Base-by-base conservation (phyloP, 2,888 invertebrate genomes). In the Drosophila infuscata region DNA sequence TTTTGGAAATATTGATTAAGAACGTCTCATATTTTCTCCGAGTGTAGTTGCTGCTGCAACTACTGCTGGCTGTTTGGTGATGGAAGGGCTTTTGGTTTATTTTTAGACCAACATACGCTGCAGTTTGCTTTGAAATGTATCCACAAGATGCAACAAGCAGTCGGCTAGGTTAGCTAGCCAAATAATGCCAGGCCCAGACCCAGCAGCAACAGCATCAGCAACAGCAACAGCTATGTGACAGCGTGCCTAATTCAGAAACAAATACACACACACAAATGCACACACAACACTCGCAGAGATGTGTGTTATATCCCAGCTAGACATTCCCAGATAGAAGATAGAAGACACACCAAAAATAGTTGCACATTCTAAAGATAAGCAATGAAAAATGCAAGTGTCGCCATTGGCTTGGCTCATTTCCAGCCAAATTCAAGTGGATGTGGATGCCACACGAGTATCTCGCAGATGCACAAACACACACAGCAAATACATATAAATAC, bases 21-120 rank as follows among this genome's bases (percentile, higher is more conserved):
- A 46, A 46, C 15, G 15, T 15, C 0, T 2, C 15, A 25, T 0
- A 25, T 11, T 30, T 51, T 51, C 6, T n/a, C n/a, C 12, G 6
- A 43, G 43, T 81, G 69, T 66, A 57, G 32, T 11, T 67, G 32
- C 53, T 48, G 43, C 29, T 63, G 29, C n/a, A 74, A 57, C 60
- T 81, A 38, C 36, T 79, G 52, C 36, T 65, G 63, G 17, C 73
- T 53, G 52, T 11, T 41, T 57, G 25, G 49, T 81, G 82, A 89
- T 84, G 89, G 89, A 89, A 89, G 88, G 89, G 89, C 83, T 87
- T 84, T 69, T 70, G 43, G 35, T 64, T 71, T 83, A 83, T 83
- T 88, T 83, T 84, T 83, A 83, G 89, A 68, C 54, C 74, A 43
- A 60, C 67, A 43, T 20, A 17, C 59, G 69, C 72, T 74, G 88